A percentile compares a stretch with the other conserved stretches of the same genome.
phyloP scores from a whole-genome alignment of 2,888 invertebrate genomes.

The Drosophila prolongata region DNA sequence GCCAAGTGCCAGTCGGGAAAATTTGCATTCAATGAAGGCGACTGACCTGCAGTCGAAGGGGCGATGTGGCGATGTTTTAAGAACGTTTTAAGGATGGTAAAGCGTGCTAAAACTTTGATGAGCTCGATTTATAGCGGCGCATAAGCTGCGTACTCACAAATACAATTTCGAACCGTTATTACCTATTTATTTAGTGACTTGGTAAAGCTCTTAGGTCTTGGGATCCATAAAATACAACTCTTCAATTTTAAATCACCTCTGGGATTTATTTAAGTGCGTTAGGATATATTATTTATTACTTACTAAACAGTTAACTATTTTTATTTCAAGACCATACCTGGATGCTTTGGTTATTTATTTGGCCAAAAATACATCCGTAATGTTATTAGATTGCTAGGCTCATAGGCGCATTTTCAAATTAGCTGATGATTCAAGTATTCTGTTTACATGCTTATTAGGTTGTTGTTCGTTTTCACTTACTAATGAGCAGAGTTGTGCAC shows the following conservation, averaged over 20 bases:
- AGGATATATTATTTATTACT: too few relatives aligned
- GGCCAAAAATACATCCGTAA: too few relatives aligned
- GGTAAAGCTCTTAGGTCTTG: too few relatives aligned
- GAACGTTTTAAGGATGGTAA: background rate
- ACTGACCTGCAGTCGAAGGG: background rate
- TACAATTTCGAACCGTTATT: too few relatives aligned
- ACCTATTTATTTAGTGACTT: too few relatives aligned
- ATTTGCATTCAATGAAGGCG: constrained; percentile 21
- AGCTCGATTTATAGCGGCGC: background rate
- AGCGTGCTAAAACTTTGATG: background rate
- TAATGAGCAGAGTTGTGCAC: constrained; percentile 7
- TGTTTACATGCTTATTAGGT: background rate
- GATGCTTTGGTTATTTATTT: background rate
- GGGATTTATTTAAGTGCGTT: too few relatives aligned
- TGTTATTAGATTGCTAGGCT: background rate
- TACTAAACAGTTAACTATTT: too few relatives aligned
- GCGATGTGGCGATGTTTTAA: background rate
- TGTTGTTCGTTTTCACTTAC: background rate
- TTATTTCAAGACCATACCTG: too few relatives aligned
- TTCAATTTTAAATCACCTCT: too few relatives aligned
- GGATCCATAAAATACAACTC: too few relatives aligned
- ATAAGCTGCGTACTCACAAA: background rate
- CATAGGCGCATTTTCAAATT: background rate
- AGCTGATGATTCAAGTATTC: background rate
- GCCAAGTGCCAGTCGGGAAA: constrained; percentile 18